These are phyloP conservation scores for Gobiocypris rarus DNA, from an alignment of 2,113 vertebrate genomes.

Conservation along the genomic window DNA sequence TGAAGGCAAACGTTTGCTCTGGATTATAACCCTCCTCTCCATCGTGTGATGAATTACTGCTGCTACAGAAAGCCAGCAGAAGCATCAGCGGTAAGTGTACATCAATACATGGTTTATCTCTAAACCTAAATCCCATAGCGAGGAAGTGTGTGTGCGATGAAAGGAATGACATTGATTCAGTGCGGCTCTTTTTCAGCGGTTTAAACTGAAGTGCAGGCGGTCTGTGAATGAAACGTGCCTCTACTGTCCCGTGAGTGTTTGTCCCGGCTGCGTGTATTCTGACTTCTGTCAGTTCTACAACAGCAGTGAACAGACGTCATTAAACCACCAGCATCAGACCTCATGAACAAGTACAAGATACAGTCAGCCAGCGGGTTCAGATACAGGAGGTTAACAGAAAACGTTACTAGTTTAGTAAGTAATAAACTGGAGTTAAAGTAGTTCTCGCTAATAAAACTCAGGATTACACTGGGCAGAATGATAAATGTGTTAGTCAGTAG, in stretches of 20 bases:
- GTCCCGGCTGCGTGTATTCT: background rate
- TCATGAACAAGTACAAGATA: background rate
- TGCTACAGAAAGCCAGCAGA: too few relatives aligned
- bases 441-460: background rate
- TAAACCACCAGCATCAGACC: background rate
- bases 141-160: too few relatives aligned
- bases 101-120: too few relatives aligned
- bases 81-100: too few relatives aligned
- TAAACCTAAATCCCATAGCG: too few relatives aligned
- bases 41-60: too few relatives aligned
- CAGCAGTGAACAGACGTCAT: background rate
- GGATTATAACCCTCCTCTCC: too few relatives aligned
- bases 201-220: background rate
- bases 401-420: background rate
- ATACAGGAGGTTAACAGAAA: rapidly evolving
- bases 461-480: background rate
- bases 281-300: background rate
- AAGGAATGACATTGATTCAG: too few relatives aligned
- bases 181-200: background rate
- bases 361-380: background rate
- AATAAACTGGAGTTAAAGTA: too few relatives aligned
- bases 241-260: background rate
- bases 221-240: background rate
- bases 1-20: too few relatives aligned
- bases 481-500: too few relatives aligned